These are phyloP conservation scores for Mesochorus sp. DNA, from an alignment of 2,888 invertebrate genomes.

Conservation along the genomic window DNA sequence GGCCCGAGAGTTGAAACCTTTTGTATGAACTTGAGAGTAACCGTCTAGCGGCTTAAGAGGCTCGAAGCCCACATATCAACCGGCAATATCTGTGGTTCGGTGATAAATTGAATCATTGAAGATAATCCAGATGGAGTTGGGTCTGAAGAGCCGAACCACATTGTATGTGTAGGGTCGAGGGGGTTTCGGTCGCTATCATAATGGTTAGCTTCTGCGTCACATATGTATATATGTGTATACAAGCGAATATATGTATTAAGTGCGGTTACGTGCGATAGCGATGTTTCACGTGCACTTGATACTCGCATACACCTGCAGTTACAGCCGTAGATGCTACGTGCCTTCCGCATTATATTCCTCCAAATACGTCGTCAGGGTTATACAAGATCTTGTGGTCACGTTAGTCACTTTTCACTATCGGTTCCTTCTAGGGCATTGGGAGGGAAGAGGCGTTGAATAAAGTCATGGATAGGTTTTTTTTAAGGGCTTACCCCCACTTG, in stretches of 20 bases:
- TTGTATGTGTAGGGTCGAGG: constrained; percentile 68
- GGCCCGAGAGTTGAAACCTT: constrained; percentile 61
- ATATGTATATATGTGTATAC: constrained; percentile 21
- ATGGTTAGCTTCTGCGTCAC: constrained; percentile 68
- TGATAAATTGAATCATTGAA: constrained; percentile 80
- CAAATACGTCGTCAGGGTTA: neutral
- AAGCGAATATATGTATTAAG: neutral
- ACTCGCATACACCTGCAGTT: constrained; percentile 46
- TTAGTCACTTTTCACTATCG: neutral
- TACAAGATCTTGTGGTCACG: neutral
- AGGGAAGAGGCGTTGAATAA: no score
- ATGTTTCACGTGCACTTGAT: constrained; percentile 62
- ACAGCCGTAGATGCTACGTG: constrained; percentile 40
- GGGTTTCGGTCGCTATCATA: constrained; percentile 72
- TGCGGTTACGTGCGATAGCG: constrained; percentile 40
- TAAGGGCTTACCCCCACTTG: no score
- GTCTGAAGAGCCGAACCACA: constrained; percentile 69
- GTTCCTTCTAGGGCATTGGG: neutral
- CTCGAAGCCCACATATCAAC: constrained; percentile 72
- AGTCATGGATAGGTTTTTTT: no score
- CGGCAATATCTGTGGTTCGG: constrained; percentile 74
- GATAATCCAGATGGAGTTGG: constrained; percentile 80
- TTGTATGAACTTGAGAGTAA: constrained; percentile 75
- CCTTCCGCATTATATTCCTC: constrained; percentile 33
- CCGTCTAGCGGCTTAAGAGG: constrained; percentile 75